These are phyloP conservation scores for Penaeus vannamei DNA, from an alignment of 1,140 invertebrate species.

Conservation along the genomic window DNA sequence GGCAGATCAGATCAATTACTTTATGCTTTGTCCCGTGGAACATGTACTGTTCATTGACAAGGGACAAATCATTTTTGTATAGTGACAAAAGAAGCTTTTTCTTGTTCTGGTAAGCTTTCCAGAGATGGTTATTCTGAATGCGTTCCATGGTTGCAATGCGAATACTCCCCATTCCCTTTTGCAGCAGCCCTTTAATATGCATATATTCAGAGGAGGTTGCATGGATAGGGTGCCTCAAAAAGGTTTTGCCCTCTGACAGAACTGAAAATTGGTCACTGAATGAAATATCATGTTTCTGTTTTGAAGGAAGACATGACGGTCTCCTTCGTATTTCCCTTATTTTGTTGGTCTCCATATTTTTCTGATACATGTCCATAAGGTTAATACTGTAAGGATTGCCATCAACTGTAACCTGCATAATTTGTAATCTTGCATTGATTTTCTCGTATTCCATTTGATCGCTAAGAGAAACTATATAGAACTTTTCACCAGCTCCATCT, in stretches of 20 bases:
- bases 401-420: slow-evolving; percentile 20
- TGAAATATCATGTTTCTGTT: slow-evolving; percentile 23
- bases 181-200: slow-evolving; percentile 50
- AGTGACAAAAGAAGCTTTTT: slow-evolving; percentile 42
- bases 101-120: slow-evolving; percentile 65
- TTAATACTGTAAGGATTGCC: slow-evolving; percentile 38
- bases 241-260: slow-evolving; percentile 13
- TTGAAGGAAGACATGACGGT: neutral
- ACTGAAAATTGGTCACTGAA: slow-evolving; percentile 48
- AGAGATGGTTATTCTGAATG: slow-evolving; percentile 57
- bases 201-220: slow-evolving; percentile 51
- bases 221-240: neutral
- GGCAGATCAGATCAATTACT: slow-evolving; percentile 60
- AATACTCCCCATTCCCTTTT: neutral
- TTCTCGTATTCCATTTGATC: slow-evolving; percentile 54
- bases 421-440: neutral
- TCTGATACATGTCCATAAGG: slow-evolving; percentile 26
- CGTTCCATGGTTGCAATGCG: slow-evolving; percentile 42
- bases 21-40: slow-evolving; percentile 63
- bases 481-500: slow-evolving; percentile 29
- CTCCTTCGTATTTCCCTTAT: slow-evolving; percentile 47
- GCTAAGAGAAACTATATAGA: slow-evolving; percentile 54
- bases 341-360: slow-evolving; percentile 12
- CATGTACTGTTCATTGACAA: slow-evolving; percentile 63
- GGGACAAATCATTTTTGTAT: slow-evolving; percentile 20